Base-by-base conservation (phyloP, 2,888 invertebrate species). In the Pammene fasciana region DNA sequence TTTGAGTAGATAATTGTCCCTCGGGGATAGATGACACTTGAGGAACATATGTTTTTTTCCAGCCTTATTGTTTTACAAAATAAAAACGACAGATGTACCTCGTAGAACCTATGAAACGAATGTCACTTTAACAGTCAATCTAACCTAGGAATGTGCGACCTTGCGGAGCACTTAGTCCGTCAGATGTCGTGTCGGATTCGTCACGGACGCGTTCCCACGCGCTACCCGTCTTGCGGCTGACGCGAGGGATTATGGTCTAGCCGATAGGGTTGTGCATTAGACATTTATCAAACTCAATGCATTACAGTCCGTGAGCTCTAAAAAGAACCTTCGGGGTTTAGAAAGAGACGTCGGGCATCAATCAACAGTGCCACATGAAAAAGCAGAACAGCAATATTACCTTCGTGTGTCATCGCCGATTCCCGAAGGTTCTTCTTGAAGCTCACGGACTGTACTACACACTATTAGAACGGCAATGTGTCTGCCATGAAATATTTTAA, bases 181-280 rank as follows among this genome's bases (percentile, higher is more conserved):
- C 55, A 64, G n/a, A 57, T 34, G 65, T 68, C 65, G 59, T 74
- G 74, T 73, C 79, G 76, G 80, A 82, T 84, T 83, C 83, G 87
- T 86, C 87, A 86, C 82, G 82, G 83, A 72, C 73, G 75, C 80
- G 85, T 89, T 91, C 90, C 87, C 90, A 90, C 89, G 87, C 80
- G 88, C 86, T 88, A 86, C 91, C 85, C 86, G 90, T 90, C 85
- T 90, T 90, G 85, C 84, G 75, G 78, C 79, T 77, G 74, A 75
- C 73, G 67, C 74, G 75, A 78, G 74, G 86, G 90, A 90, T 90
- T 89, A 90, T 75, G 71, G 73, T 72, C 70, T 74, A 77, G 70
- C 71, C 13, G 16, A 6, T 71, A 83, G 89, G 89, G 89, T 72
- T 88, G 82, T 50, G 70, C 52, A 38, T 26, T 26, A 48, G 16